phyloP scores from a whole-genome alignment of 64 coral and sea anemone species.

The Pocillopora damicornis region DNA sequence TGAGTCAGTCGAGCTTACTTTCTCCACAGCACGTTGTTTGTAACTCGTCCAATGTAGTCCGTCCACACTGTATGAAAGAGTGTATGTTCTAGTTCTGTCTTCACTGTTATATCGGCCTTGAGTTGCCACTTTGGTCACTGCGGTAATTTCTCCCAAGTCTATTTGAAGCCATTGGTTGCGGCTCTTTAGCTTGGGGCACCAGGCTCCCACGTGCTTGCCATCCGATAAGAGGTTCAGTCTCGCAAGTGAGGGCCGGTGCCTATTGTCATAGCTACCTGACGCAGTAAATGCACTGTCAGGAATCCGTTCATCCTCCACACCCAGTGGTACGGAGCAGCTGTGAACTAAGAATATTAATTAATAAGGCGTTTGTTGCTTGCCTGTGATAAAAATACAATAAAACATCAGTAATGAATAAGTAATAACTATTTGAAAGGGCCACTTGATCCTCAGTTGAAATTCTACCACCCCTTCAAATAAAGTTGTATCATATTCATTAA shows the following conservation, averaged over 20 bases:
- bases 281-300: slow-evolving; percentile 31
- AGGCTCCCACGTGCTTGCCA: background rate
- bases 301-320: slow-evolving; percentile 20
- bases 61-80: slow-evolving; percentile 27
- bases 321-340: slow-evolving; percentile 20
- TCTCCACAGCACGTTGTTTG: slow-evolving; percentile 19
- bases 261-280: slow-evolving; percentile 5
- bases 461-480: too few relatives aligned
- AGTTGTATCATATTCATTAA: too few relatives aligned
- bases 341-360: background rate
- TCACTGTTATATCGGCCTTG: slow-evolving; percentile 13
- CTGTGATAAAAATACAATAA: too few relatives aligned
- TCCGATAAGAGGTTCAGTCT: slow-evolving; percentile 11
- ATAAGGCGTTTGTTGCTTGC: background rate
- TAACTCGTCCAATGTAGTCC: slow-evolving; percentile 22
- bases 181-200: slow-evolving; percentile 26
- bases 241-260: background rate
- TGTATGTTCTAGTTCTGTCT: slow-evolving; percentile 29
- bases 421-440: too few relatives aligned
- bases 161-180: slow-evolving; percentile 63
- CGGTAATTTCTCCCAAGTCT: slow-evolving; percentile 33
- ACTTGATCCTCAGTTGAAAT: too few relatives aligned
- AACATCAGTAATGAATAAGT: too few relatives aligned
- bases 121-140: slow-evolving; percentile 31
- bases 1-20: background rate